Evolutionary conservation across 2,113 vertebrate species (phyloP).

Genomic region (Rhynchomys soricoides): DNA sequence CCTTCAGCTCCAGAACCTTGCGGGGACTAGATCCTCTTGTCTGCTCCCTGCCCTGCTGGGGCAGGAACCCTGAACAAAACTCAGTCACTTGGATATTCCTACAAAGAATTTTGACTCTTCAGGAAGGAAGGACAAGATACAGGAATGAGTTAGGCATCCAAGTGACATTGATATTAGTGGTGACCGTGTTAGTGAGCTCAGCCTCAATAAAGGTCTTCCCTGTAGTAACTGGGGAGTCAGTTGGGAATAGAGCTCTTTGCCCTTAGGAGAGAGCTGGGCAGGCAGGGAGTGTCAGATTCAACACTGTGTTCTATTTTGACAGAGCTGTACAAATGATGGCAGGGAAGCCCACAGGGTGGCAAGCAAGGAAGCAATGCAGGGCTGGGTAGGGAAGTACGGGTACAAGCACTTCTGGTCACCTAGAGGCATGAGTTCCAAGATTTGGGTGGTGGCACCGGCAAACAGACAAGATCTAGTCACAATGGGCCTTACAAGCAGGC

Average conservation of each 20-base stretch:
- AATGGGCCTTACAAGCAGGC: neutral
- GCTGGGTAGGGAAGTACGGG: neutral
- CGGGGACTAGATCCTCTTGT: neutral
- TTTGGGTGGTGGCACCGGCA: neutral
- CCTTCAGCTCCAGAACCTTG: neutral
- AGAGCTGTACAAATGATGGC: neutral
- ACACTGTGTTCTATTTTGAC: neutral
- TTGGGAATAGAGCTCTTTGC: neutral
- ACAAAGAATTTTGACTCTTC: neutral
- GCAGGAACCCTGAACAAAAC: neutral
- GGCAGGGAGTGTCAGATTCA: neutral
- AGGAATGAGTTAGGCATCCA: neutral
- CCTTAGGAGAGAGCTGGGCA: neutral
- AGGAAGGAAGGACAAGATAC: neutral
- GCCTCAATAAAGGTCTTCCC: neutral
- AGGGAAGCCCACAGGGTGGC: neutral
- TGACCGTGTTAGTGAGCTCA: neutral
- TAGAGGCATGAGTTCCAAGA: neutral
- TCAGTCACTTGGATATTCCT: neutral
- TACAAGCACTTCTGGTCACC: neutral
- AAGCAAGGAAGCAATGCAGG: neutral
- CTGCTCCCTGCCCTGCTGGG: neutral
- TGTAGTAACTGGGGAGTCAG: neutral
- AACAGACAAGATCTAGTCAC: neutral
- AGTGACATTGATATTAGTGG: no score